Evolutionary conservation across 2,888 invertebrate species (phyloP).

Genomic region (Anorthoa munda): DNA sequence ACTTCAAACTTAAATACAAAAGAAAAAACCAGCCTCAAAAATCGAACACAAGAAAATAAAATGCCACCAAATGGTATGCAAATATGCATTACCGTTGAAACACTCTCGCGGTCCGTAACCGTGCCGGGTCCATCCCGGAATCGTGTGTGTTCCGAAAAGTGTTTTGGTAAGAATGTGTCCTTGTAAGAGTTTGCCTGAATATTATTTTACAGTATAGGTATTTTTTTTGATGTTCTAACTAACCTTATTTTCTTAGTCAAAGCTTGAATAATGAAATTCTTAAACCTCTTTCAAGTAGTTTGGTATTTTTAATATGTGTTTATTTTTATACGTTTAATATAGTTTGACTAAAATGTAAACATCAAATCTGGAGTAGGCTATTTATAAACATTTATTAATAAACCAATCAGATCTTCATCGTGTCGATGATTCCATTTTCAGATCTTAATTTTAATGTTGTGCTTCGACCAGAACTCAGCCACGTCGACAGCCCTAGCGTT

Average conservation of each 20-base stretch:
- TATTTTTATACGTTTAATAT: no score
- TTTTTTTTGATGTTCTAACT: no score
- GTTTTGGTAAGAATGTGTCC: conserved; percentile 6
- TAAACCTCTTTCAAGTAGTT: background rate
- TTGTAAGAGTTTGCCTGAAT: background rate
- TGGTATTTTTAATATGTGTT: no score
- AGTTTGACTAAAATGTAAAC: no score
- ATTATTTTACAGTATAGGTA: background rate
- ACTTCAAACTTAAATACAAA: background rate
- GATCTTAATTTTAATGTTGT: no score
- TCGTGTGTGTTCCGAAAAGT: conserved; percentile 2
- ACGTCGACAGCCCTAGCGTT: no score
- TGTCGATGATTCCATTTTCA: no score
- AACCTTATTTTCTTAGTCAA: background rate
- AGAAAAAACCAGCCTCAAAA: background rate
- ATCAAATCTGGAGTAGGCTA: no score
- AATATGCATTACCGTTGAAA: conserved; percentile 25
- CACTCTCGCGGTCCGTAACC: conserved; percentile 19
- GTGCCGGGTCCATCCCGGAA: conserved; percentile 13
- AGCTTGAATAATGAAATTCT: background rate
- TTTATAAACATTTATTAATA: no score
- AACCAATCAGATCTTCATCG: no score
- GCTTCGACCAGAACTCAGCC: no score
- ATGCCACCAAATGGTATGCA: conserved; percentile 18
- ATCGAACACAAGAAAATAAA: conserved; percentile 26